Conservation (phyloP, 2,888 invertebrate genomes). For the Thalpophila matura region DNA sequence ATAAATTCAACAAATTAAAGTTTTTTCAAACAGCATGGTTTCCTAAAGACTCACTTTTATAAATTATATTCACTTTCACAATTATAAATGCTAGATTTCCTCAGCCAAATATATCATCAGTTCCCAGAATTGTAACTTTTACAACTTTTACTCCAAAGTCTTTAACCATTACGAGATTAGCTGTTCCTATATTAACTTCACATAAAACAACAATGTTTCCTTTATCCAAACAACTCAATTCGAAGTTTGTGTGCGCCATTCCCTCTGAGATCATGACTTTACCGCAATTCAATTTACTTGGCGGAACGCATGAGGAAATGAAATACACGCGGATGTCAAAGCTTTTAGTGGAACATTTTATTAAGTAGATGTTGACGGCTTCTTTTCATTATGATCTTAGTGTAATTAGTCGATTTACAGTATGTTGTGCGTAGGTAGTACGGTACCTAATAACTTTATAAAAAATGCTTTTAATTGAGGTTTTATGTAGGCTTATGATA, state of each 20-base stretch:
- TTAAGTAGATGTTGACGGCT: conserved; percentile 11
- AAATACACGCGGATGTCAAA: conserved; percentile 41
- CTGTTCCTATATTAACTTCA: conserved; percentile 14
- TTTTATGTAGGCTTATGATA: no score
- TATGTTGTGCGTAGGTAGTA: not conserved
- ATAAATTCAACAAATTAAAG: no score
- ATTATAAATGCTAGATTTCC: not conserved
- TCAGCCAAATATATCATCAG: conserved; percentile 11
- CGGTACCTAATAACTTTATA: no score
- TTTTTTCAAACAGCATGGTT: not conserved
- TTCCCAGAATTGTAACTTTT: not conserved
- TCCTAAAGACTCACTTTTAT: no score
- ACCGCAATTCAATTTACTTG: conserved; percentile 52
- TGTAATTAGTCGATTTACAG: conserved; percentile 1
- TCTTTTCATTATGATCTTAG: conserved; percentile 6
- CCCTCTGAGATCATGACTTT: conserved; percentile 39
- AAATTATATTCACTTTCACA: not conserved
- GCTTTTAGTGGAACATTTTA: conserved; percentile 34
- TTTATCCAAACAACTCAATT: conserved; percentile 36
- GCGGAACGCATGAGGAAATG: conserved; percentile 45
- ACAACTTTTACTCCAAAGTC: conserved; percentile 12
- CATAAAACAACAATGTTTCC: conserved; percentile 23
- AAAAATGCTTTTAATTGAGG: no score
- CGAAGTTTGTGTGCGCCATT: conserved; percentile 30
- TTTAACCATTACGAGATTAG: conserved; percentile 35